phyloP scores from a whole-genome alignment of 2,113 vertebrate species.

The Equus quagga region DNA sequence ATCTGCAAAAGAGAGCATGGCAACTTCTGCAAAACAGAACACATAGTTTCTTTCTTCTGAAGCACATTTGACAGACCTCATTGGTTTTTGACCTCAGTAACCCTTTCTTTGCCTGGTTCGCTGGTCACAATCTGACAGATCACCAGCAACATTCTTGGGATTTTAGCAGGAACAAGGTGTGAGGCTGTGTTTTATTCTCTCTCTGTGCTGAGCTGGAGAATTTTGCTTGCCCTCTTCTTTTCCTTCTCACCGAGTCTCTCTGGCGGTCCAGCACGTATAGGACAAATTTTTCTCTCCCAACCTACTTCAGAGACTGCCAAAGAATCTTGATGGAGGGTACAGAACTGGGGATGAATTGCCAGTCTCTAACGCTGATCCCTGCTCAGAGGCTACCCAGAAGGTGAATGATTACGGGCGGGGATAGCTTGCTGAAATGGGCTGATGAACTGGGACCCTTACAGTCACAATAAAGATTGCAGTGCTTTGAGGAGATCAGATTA shows the following conservation, averaged over 20 bases:
- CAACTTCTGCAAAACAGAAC: too few species aligned
- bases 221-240: neutral
- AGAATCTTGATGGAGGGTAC: slow-evolving; percentile 11
- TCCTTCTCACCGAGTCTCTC: neutral
- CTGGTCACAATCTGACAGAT: too few species aligned
- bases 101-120: too few species aligned
- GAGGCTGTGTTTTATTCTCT: neutral
- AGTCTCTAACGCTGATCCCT: slow-evolving; percentile 58
- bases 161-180: neutral
- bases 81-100: too few species aligned
- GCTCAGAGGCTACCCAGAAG: slow-evolving; percentile 57
- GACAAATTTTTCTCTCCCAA: neutral
- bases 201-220: neutral
- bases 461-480: neutral
- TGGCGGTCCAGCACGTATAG: neutral
- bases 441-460: slow-evolving; percentile 66
- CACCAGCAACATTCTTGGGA: accelerated
- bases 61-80: too few species aligned
- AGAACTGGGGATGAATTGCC: slow-evolving; percentile 56
- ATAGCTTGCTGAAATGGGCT: slow-evolving; percentile 49
- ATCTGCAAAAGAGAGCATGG: too few species aligned
- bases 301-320: slow-evolving; percentile 40
- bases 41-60: too few species aligned
- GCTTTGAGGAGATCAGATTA: slow-evolving; percentile 70
- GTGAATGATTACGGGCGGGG: slow-evolving; percentile 59